Percentiles rank a stretch among this genome's conserved stretches.
Conservation (phyloP, 1,140 invertebrate genomes). For the Dinothrombium tinctorium region DNA sequence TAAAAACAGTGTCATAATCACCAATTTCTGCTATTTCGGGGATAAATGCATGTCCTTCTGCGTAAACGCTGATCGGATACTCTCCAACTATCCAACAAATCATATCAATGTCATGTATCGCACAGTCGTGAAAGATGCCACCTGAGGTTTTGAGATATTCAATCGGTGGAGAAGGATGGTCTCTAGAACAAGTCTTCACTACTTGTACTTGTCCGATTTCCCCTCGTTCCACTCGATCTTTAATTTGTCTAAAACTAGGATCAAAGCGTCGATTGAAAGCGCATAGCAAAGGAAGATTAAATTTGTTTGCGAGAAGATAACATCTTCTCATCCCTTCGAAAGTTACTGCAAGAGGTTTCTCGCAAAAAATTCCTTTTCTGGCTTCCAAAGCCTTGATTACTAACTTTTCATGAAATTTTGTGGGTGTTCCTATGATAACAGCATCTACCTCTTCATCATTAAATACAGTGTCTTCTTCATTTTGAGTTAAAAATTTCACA, state of each 20-base stretch:
- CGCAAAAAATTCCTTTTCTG: slow-evolving; percentile 37
- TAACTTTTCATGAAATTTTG: slow-evolving; percentile 33
- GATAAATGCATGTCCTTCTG: slow-evolving; percentile 25
- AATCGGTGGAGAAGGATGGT: slow-evolving; percentile 33
- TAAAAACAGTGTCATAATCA: slow-evolving; percentile 38
- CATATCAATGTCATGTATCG: slow-evolving; percentile 41
- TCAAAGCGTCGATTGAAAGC: slow-evolving; percentile 44
- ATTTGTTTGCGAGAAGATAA: slow-evolving; percentile 31
- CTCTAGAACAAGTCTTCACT: slow-evolving; percentile 34
- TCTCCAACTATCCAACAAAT: slow-evolving; percentile 18
- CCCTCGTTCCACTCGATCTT: slow-evolving; percentile 27
- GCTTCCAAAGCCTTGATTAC: slow-evolving; percentile 30
- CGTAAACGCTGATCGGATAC: slow-evolving; percentile 28
- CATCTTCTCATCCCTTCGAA: slow-evolving; percentile 28
- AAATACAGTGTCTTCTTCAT: slow-evolving; percentile 26
- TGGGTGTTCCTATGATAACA: slow-evolving; percentile 35
- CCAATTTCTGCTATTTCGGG: slow-evolving; percentile 31
- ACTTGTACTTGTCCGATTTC: slow-evolving; percentile 35
- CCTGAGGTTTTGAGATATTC: slow-evolving; percentile 37
- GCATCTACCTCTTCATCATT: slow-evolving; percentile 31
- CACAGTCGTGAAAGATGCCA: slow-evolving; percentile 43
- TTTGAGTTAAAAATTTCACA: slow-evolving; percentile 25
- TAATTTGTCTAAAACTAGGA: slow-evolving; percentile 30
- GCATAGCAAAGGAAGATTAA: slow-evolving; percentile 30
- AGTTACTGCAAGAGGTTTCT: slow-evolving; percentile 39